These are phyloP conservation scores for Clarias platycephalus DNA, from an alignment of 2,797 vertebrate species.

Conservation along the genomic window DNA sequence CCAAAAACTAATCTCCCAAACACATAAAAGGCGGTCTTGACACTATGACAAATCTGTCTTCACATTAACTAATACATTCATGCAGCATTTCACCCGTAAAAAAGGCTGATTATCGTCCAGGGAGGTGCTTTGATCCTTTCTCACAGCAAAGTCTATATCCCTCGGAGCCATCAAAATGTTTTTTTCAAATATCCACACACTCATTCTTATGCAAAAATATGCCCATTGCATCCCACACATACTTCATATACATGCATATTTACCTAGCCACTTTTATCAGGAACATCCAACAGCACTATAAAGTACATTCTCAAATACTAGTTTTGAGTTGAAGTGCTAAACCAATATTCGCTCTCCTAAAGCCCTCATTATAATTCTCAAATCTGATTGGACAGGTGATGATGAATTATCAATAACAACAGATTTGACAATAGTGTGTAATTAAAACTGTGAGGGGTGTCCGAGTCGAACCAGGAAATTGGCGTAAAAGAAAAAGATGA, in stretches of 20 bases:
- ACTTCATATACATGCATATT: background rate
- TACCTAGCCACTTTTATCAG: background rate
- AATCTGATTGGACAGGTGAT: background rate
- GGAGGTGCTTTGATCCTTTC: background rate
- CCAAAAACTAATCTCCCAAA: background rate
- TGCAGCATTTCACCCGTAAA: background rate
- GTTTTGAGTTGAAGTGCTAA: background rate
- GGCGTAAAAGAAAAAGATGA: no score
- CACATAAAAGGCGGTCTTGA: background rate
- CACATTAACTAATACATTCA: background rate
- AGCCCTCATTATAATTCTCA: background rate
- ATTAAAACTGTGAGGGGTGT: background rate
- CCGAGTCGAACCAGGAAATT: no score
- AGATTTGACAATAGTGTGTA: background rate
- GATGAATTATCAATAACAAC: no score
- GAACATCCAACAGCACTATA: background rate
- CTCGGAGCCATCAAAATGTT: background rate
- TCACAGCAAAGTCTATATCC: constrained; percentile 10
- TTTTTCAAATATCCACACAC: constrained; percentile 15
- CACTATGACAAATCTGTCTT: background rate
- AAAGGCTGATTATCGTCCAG: background rate
- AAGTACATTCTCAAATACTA: background rate
- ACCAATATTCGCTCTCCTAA: background rate
- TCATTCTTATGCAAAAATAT: constrained; percentile 26
- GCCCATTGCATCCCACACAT: background rate